phyloP scores from a whole-genome alignment of 1,140 invertebrate genomes.

The Zaprionus capensis region DNA sequence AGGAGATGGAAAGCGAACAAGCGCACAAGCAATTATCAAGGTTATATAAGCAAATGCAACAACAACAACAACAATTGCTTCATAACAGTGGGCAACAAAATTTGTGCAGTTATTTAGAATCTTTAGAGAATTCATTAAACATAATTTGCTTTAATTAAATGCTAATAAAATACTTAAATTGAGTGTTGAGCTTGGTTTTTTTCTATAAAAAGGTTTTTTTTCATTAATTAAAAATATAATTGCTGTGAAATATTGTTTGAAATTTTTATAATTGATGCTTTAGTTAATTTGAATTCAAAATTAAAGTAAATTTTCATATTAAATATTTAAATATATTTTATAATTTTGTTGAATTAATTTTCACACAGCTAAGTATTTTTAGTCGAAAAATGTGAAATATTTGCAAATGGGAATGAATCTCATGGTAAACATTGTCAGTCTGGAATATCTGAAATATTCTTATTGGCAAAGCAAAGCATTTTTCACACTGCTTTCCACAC shows the following conservation, averaged over 20 bases:
- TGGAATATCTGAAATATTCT: neutral
- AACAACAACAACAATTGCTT: constrained; percentile 55
- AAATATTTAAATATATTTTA: too few relatives aligned
- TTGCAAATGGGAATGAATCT: too few relatives aligned
- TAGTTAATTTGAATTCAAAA: too few relatives aligned
- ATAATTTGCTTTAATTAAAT: neutral
- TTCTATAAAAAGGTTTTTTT: neutral
- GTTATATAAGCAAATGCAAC: constrained; percentile 67
- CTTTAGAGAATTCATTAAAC: neutral
- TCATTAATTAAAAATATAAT: neutral
- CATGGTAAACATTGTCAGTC: too few relatives aligned
- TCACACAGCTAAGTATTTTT: neutral
- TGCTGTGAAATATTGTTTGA: neutral
- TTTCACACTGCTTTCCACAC: too few relatives aligned
- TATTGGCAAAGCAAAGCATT: neutral
- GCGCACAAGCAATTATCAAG: constrained; percentile 63
- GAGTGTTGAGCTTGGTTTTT: neutral
- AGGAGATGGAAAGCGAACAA: constrained; percentile 15
- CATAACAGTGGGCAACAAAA: constrained; percentile 49
- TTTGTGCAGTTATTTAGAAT: neutral
- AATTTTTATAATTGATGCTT: neutral
- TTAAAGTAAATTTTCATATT: too few relatives aligned
- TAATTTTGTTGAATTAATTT: neutral
- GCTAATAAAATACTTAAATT: neutral
- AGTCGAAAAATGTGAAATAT: too few relatives aligned